These are phyloP conservation scores for Aporophyla lueneburgensis DNA, from an alignment of 2,888 invertebrate species.

Conservation along the genomic window DNA sequence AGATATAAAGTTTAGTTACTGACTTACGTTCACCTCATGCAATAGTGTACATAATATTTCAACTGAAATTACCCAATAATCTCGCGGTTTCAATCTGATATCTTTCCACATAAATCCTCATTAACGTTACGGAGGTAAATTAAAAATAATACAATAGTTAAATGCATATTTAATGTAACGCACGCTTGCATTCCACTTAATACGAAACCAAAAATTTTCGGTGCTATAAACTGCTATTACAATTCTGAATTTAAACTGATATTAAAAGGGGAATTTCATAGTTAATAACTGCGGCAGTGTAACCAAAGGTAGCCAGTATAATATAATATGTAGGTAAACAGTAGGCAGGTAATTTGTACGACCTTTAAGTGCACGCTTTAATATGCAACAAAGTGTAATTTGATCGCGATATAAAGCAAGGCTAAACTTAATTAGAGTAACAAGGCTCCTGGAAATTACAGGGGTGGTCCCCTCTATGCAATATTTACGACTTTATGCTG, in stretches of 20 bases:
- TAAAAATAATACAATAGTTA: constrained; percentile 21
- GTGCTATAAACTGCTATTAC: constrained; percentile 41
- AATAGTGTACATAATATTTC: constrained; percentile 26
- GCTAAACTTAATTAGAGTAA: constrained; percentile 73
- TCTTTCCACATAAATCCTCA: constrained; percentile 22
- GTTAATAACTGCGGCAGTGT: constrained; percentile 19
- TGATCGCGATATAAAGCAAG: constrained; percentile 74
- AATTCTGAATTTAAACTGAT: constrained; percentile 48
- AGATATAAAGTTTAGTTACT: neutral
- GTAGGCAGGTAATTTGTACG: constrained; percentile 63
- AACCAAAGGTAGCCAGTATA: constrained; percentile 11
- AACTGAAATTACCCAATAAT: constrained; percentile 9
- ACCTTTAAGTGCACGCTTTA: constrained; percentile 73
- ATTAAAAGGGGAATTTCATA: constrained; percentile 17
- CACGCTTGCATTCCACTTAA: constrained; percentile 14
- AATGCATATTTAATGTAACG: constrained; percentile 27
- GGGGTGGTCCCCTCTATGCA: constrained; percentile 67
- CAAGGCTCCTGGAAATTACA: constrained; percentile 73
- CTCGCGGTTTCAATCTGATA: constrained; percentile 17
- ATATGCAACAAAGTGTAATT: constrained; percentile 74
- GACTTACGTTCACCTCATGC: constrained; percentile 13
- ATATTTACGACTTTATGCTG: constrained; percentile 70
- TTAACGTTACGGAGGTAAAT: constrained; percentile 28
- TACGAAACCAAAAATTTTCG: constrained; percentile 12
- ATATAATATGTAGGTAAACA: constrained; percentile 32